phyloP scores from a whole-genome alignment of 2,797 vertebrate genomes.

The Chelonia mydas region DNA sequence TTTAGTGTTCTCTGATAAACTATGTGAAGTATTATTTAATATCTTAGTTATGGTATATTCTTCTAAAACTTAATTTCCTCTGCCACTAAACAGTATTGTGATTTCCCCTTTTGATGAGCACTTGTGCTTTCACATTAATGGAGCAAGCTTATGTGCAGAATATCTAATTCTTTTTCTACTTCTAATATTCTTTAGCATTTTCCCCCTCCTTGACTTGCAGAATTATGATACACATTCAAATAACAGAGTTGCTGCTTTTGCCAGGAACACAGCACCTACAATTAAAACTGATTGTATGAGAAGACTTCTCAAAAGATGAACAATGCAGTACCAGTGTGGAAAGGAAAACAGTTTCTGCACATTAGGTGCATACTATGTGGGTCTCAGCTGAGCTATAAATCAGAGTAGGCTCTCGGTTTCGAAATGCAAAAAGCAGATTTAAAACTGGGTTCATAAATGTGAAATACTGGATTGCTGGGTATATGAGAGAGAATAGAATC shows the following conservation, averaged over 20 bases:
- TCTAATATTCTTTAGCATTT: neutral
- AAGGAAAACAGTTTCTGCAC: conserved; percentile 12
- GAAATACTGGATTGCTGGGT: neutral
- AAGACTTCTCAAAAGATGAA: neutral
- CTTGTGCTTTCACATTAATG: neutral
- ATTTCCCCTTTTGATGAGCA: conserved; percentile 44
- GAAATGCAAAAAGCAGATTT: conserved; percentile 11
- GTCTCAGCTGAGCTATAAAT: neutral
- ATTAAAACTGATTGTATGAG: neutral
- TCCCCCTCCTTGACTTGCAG: neutral
- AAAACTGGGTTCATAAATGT: conserved; percentile 41
- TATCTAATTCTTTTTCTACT: neutral
- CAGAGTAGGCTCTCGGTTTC: neutral
- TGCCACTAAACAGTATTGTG: conserved; percentile 41
- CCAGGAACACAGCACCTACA: neutral
- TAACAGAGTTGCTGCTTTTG: neutral
- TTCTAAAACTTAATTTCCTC: conserved; percentile 44
- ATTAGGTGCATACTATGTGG: neutral
- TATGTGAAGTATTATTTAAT: neutral
- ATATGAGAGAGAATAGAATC: neutral
- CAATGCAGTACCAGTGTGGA: neutral
- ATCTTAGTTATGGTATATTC: conserved; percentile 18
- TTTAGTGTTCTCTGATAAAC: conserved; percentile 30
- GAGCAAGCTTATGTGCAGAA: neutral
- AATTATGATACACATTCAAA: neutral